Base-by-base conservation (phyloP, 2,797 vertebrate genomes). In the Iguana delicatissima region DNA sequence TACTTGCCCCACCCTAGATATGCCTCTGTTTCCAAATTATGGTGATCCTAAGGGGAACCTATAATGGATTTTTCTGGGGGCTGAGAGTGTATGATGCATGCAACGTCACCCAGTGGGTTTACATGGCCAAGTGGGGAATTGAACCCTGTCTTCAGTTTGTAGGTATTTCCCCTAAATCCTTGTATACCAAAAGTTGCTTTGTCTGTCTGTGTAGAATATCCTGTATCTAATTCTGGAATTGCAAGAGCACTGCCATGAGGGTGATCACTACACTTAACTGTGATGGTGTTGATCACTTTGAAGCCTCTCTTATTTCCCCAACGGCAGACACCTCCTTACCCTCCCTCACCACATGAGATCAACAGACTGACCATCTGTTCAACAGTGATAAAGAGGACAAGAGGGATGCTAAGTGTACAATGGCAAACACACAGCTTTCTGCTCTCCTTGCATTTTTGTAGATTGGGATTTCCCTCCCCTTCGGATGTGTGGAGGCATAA, bases 331-430 rank as follows among this genome's bases (percentile, higher is more conserved):
- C 50, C 50, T 29, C 6, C 26, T 20, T 55, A 26, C 2, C 26
- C 7, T 35, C 12, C 62, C 2, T 4, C 18, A 38, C 18, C 12
- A 26, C 35, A 84, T 64, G 20, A 64, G 80, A 76, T 76, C 29
- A 76, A 26, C 81, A 84, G 24, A 46, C 18, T 76, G 69, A 73
- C 62, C 86, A 80, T 80, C 62, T 88, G 77, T 80, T 80, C 62
- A 52, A 6, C 46, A 12, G 62, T 46, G 24, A 38, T 24, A 64
- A 26, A 69, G 32, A 52, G 32, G 42, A 76, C 13, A 62, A 79
- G 57, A 79, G 29, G 46, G 1, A 35, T 32, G 32, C 74, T 29
- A 29, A 13, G 35, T 29, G 22, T 7, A n/a, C 77, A 26, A 29
- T 6, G 20, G 67, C 35, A 7, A 38, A 35, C 13, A 32, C 46